These are phyloP conservation scores for Eledone cirrhosa DNA, from an alignment of 2,888 invertebrate genomes.

Conservation along the genomic window DNA sequence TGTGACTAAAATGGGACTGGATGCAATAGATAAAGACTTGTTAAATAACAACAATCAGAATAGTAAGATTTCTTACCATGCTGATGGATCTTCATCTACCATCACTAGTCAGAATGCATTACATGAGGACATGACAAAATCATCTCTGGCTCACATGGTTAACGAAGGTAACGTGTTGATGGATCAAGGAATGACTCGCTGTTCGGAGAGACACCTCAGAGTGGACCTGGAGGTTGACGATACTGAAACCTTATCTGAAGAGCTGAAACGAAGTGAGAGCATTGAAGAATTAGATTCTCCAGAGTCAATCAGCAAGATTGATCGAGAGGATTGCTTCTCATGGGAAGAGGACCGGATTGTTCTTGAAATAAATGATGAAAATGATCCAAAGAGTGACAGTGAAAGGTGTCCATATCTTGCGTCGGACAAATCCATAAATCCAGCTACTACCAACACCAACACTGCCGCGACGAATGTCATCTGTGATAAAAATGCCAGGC, in stretches of 20 bases:
- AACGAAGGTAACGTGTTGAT: background rate
- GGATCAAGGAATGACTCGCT: background rate
- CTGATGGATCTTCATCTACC: background rate
- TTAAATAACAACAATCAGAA: background rate
- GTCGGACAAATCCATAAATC: background rate
- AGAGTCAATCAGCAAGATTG: conserved; percentile 58
- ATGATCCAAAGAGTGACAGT: conserved; percentile 23
- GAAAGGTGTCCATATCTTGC: background rate
- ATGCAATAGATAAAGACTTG: background rate
- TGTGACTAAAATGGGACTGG: background rate
- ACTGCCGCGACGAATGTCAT: background rate
- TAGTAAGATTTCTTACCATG: background rate
- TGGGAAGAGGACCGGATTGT: conserved; percentile 61
- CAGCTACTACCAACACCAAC: background rate
- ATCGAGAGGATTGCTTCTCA: conserved; percentile 59
- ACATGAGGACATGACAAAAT: no score
- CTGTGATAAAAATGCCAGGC: no score
- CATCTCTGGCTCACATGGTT: no score
- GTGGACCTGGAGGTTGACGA: conserved; percentile 12
- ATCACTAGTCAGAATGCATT: background rate
- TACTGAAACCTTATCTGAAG: conserved; percentile 13
- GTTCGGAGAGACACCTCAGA: background rate
- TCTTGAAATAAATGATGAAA: conserved; percentile 50
- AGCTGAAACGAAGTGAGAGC: conserved; percentile 32
- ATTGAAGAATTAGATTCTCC: conserved; percentile 59